These are phyloP conservation scores for Nebria ingens DNA, from an alignment of 1,140 invertebrate species.

Conservation along the genomic window DNA sequence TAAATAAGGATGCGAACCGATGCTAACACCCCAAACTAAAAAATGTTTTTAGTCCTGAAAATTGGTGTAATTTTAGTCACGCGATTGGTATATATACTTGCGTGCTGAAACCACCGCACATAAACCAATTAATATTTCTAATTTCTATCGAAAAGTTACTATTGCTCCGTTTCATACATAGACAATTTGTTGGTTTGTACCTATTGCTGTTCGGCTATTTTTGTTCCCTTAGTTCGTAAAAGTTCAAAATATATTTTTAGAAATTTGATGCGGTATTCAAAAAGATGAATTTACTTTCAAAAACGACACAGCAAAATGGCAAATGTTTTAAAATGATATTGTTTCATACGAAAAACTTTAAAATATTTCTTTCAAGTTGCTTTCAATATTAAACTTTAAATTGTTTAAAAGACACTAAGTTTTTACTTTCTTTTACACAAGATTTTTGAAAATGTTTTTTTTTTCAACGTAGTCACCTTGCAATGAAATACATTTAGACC, in stretches of 20 bases:
- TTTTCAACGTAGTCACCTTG: no score
- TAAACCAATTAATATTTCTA: constrained; percentile 11
- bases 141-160: constrained; percentile 4
- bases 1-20: not conserved
- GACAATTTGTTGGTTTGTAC: not conserved
- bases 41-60: constrained; percentile 3
- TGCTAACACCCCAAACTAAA: constrained; percentile 6
- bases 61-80: constrained; percentile 5
- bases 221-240: no score
- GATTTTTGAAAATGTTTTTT: no score
- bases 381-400: not conserved
- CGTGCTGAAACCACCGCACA: not conserved
- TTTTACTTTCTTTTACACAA: no score
- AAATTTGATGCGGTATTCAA: not conserved
- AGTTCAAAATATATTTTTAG: not conserved
- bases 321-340: not conserved
- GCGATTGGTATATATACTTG: not conserved
- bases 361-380: not conserved
- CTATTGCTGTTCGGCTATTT: no score
- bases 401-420: no score
- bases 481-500: no score
- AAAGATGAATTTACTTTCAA: not conserved
- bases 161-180: not conserved
- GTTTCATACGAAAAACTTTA: not conserved
- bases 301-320: no score